phyloP scores from a whole-genome alignment of 2,113 vertebrate genomes.

The Eptatretus burgeri region DNA sequence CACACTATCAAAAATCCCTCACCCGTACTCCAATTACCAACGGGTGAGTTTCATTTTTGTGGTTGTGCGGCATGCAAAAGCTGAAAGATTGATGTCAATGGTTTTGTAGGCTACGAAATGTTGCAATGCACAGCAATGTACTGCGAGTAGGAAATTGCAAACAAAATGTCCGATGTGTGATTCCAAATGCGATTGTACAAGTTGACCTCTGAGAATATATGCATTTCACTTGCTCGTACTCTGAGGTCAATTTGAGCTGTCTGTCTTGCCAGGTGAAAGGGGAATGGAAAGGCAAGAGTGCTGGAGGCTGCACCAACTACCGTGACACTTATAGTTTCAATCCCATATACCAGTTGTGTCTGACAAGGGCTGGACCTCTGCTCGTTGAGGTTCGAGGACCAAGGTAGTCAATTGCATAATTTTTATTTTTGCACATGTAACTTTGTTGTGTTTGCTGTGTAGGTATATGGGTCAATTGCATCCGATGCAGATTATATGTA shows the following conservation, averaged over 20 bases:
- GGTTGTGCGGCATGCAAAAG: too few relatives aligned
- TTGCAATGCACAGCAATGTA: too few relatives aligned
- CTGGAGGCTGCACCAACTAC: conserved; percentile 83
- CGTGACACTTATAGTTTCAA: conserved; percentile 70
- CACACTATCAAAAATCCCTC: conserved; percentile 71
- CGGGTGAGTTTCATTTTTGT: conserved; percentile 24
- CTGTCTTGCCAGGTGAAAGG: conserved; percentile 38
- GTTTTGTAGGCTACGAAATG: too few relatives aligned
- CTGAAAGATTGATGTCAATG: too few relatives aligned
- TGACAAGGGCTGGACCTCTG: conserved; percentile 52
- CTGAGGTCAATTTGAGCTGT: too few relatives aligned
- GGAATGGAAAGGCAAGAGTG: conserved; percentile 60
- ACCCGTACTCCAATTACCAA: conserved; percentile 52
- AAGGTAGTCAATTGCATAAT: conserved; percentile 28
- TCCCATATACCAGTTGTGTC: conserved; percentile 59
- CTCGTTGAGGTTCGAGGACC: conserved; percentile 73
- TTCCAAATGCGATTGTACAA: too few relatives aligned
- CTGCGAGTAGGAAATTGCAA: too few relatives aligned
- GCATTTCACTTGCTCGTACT: too few relatives aligned
- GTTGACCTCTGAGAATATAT: too few relatives aligned
- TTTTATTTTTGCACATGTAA: background rate
- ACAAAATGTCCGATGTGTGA: too few relatives aligned
- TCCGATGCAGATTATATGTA: fast-evolving
- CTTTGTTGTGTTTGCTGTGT: conserved; percentile 7
- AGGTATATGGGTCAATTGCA: conserved; percentile 57